Evolutionary conservation across 1,140 invertebrate genomes (phyloP).

Genomic region (Lasioglossum baleicum): DNA sequence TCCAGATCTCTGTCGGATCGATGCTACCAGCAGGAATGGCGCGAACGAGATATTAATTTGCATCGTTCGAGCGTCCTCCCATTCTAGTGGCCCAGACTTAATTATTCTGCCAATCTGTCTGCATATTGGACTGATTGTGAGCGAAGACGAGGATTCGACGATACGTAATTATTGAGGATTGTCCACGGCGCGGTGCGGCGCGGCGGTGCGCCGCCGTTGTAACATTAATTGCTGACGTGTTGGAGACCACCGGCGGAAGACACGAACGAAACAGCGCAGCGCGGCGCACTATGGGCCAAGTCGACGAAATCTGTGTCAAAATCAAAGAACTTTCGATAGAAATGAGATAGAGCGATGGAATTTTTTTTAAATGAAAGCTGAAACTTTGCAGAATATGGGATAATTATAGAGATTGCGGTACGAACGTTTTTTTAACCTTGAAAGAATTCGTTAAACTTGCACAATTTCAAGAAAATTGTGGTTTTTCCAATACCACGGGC

Average conservation of each 20-base stretch:
- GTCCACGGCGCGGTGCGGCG: slow-evolving; percentile 24
- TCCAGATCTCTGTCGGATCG: slow-evolving; percentile 50
- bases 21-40: slow-evolving; percentile 35
- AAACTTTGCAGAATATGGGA: too few relatives aligned
- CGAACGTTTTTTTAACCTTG: too few relatives aligned
- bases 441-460: too few relatives aligned
- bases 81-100: slow-evolving; percentile 54
- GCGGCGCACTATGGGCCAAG: too few relatives aligned
- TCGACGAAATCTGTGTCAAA: too few relatives aligned
- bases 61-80: slow-evolving; percentile 46
- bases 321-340: too few relatives aligned
- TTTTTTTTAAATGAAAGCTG: too few relatives aligned
- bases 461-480: too few relatives aligned
- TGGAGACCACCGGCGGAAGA: background rate
- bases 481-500: too few relatives aligned
- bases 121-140: slow-evolving; percentile 47
- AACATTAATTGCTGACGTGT: slow-evolving; percentile 33
- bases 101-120: slow-evolving; percentile 62
- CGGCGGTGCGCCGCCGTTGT: slow-evolving; percentile 12
- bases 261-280: too few relatives aligned
- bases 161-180: slow-evolving; percentile 56
- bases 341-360: too few relatives aligned
- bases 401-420: too few relatives aligned
- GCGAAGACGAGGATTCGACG: slow-evolving; percentile 50
- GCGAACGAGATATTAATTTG: slow-evolving; percentile 63